Conservation (phyloP, 2,113 vertebrate species). For the Chitala chitala region DNA sequence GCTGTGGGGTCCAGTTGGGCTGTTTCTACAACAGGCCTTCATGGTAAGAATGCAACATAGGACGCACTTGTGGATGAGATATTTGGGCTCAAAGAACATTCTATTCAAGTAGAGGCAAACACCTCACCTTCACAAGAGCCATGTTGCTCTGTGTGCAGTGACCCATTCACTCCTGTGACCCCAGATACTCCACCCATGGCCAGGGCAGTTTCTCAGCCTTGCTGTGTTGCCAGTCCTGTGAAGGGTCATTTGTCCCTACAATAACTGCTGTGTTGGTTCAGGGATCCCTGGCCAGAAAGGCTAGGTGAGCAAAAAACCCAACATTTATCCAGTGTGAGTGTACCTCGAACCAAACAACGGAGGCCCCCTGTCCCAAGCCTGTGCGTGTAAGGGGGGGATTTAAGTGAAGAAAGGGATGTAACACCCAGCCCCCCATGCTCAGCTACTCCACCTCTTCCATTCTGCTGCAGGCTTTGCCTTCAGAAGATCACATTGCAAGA, state of each 20-base stretch:
- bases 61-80: conserved; percentile 31
- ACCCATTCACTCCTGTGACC: conserved; percentile 23
- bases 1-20: not conserved
- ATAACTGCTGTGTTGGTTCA: conserved; percentile 69
- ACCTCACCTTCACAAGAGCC: conserved; percentile 43
- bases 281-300: conserved; percentile 46
- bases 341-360: conserved; percentile 25
- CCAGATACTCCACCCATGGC: conserved; percentile 24
- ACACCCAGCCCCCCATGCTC: conserved; percentile 5
- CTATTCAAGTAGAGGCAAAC: conserved; percentile 56
- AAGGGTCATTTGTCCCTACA: conserved; percentile 57
- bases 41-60: conserved; percentile 45
- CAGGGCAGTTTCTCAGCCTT: conserved; percentile 73
- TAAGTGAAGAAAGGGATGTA: conserved; percentile 14
- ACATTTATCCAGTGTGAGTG: conserved; percentile 38
- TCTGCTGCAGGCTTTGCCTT: conserved; percentile 24
- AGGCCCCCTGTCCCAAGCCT: conserved; percentile 29
- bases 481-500: conserved; percentile 18
- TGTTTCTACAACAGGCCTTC: conserved; percentile 17
- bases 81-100: conserved; percentile 50
- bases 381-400: conserved; percentile 27
- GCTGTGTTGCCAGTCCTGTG: conserved; percentile 47
- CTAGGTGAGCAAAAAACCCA: conserved; percentile 38
- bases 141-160: conserved; percentile 38
- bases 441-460: conserved; percentile 8